Percentiles rank a stretch among this genome's conserved stretches.
These are phyloP conservation scores for Meloe dianella DNA, from an alignment of 2,888 invertebrate species.

Conservation along the genomic window DNA sequence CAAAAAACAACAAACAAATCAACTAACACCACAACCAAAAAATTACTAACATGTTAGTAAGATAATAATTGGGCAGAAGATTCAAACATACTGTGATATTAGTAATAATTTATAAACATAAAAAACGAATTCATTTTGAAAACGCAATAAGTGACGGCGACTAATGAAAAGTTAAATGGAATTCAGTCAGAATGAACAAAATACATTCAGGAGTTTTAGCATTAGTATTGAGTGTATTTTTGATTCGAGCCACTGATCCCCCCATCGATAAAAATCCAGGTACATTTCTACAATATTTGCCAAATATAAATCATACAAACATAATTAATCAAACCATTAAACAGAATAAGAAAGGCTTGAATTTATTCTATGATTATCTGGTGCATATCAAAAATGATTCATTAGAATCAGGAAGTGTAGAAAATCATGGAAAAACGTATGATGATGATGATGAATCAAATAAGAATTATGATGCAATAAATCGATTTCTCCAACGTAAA, in stretches of 20 bases:
- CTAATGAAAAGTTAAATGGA: slow-evolving; percentile 41
- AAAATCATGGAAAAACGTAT: neutral
- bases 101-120: slow-evolving; percentile 19
- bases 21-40: slow-evolving; percentile 7
- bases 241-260: slow-evolving; percentile 58
- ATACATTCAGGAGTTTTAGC: slow-evolving; percentile 57
- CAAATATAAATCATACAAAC: slow-evolving; percentile 14
- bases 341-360: slow-evolving; percentile 41
- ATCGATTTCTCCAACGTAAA: slow-evolving; percentile 45
- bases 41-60: slow-evolving; percentile 4
- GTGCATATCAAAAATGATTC: slow-evolving; percentile 41
- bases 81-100: slow-evolving; percentile 27
- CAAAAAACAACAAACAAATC: neutral
- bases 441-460: slow-evolving; percentile 12
- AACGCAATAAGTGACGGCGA: neutral
- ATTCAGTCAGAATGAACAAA: slow-evolving; percentile 54
- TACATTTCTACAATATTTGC: slow-evolving; percentile 38
- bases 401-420: slow-evolving; percentile 25
- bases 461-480: slow-evolving; percentile 42
- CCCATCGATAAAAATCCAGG: slow-evolving; percentile 48
- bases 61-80: neutral
- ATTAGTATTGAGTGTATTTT: slow-evolving; percentile 56
- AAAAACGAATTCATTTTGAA: neutral
- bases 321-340: slow-evolving; percentile 25
- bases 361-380: slow-evolving; percentile 46